Evolutionary conservation across 2,888 invertebrate species (phyloP), one percentile per base, ranked within the genome.

Genomic region (Dysmachus trigonus): DNA sequence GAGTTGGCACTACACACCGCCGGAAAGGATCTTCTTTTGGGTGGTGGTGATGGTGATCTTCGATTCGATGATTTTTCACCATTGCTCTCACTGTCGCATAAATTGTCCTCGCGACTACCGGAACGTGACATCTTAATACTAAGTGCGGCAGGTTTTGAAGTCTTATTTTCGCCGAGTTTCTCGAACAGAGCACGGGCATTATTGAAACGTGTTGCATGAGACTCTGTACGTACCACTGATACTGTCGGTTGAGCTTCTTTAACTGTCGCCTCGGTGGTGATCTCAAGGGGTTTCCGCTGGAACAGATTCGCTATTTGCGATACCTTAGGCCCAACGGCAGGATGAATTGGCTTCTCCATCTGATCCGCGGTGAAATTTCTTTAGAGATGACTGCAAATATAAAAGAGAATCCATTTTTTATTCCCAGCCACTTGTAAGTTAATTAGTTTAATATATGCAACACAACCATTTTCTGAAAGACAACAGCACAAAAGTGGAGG

Each of bases 221-320:
- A 97, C 92, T 97, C 97, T 22, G 97, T 97, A 88, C 97, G 94
- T 87, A 96, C 96, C 74, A 97, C 96, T 13, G 96, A 95, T 53
- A 95, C 95, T 87, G 93, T 93, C 90, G 88, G 86, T 89, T 90
- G 87, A 89, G 93, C 92, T 90, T 93, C 92, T 88, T 93, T 93
- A 18, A 87, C 53, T 35, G 85, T 6, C 4, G 87, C 81, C 77
- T 89, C 88, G 82, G 88, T 76, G 90, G 92, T 87, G 35, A 91
- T 91, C 88, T 92, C 94, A 89, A 94, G 94, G 27, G 92, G 93
- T 93, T 95, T 95, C 88, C 94, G 95, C 93, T 97, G 97, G 92
- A 97, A 97, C 91, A 97, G 96, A 92, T 97, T 97, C 87, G 97
- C 97, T 89, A 97, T 97, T 93, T 97, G 97, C 88, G 97, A 97